phyloP scores from a whole-genome alignment of 1,140 invertebrate species.

The Elymnias hypermnestra region DNA sequence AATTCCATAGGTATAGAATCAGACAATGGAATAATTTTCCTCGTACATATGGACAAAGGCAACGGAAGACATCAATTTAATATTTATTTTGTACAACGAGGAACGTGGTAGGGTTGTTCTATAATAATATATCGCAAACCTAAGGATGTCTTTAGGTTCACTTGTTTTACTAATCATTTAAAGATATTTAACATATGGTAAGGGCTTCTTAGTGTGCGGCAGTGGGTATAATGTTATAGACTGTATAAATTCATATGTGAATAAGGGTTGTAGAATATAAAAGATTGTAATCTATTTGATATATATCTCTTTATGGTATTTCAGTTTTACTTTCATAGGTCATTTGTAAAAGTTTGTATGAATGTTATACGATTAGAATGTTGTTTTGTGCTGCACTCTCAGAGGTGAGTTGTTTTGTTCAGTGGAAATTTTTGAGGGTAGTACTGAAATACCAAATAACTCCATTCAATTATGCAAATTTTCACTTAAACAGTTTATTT shows the following conservation, averaged over 20 bases:
- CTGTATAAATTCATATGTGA: slow-evolving; percentile 62
- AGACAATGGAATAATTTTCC: too few species aligned
- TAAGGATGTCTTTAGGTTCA: too few species aligned
- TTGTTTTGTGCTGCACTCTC: slow-evolving; percentile 48
- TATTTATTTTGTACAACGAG: too few species aligned
- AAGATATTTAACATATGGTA: slow-evolving; percentile 19
- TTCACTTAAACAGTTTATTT: slow-evolving; percentile 62
- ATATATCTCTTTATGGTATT: slow-evolving; percentile 37
- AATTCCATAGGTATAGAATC: too few species aligned
- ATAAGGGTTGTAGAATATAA: slow-evolving; percentile 47
- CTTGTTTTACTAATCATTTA: slow-evolving; percentile 20
- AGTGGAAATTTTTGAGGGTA: slow-evolving; percentile 41
- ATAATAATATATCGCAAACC: too few species aligned
- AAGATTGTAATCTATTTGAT: slow-evolving; percentile 53
- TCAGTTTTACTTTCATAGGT: slow-evolving; percentile 35
- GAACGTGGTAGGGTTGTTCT: too few species aligned
- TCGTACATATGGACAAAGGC: too few species aligned
- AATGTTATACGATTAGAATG: slow-evolving; percentile 37
- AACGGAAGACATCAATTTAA: too few species aligned
- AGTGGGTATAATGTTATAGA: slow-evolving; percentile 59
- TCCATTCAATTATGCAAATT: slow-evolving; percentile 63
- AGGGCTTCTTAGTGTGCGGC: slow-evolving; percentile 35
- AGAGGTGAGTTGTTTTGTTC: slow-evolving; percentile 46
- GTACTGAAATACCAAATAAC: slow-evolving; percentile 33
- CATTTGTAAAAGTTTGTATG: slow-evolving; percentile 33